Base-by-base conservation (phyloP, 2,888 invertebrate species). In the Bimastos eiseni region DNA sequence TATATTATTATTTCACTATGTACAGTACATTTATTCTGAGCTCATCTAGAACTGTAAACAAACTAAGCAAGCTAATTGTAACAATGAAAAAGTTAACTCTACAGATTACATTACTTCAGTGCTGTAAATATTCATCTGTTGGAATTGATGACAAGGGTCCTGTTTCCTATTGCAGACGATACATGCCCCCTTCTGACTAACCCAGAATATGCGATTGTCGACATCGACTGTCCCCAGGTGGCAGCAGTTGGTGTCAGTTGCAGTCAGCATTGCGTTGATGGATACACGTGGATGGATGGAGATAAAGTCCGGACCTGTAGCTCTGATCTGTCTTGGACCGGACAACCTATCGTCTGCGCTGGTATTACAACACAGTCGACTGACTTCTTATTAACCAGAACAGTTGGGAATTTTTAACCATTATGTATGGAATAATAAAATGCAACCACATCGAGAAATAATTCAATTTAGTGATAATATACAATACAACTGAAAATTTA, bases 331-430 rank as follows among this genome's bases (percentile, higher is more conserved):
- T n/a, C 21, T 21, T 91, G 91, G 91, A 89, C 91, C 17, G 91
- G 91, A 15, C 34, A 38, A 34, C 91, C 90, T n/a, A 88, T 91
- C 70, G 37, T 91, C 90, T 91, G 91, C 89, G 88, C 34, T 34
- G 37, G 91, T 91, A 91, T 38, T 83, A n/a, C n/a, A n/a, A n/a
- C 70, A 70, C 0, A n/a, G 8, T 8, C 30, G 13, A 70, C 3
- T 70, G 30, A 70, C 11, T 70, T n/a, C 0, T n/a, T n/a, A 70
- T n/a, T n/a, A 70, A 70, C n/a, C n/a, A 70, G 70, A 11, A n/a
- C 30, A 70, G 70, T 70, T 8, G 8, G n/a, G n/a, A 3, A 70
- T 70, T n/a, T 55, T 13, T 70, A 70, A 70, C 30, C n/a, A n/a
- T 70, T 70, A 70, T 0, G n/a, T n/a, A 70, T n/a, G 30, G 30